Conservation (phyloP, 2,113 vertebrate genomes). For the Phaethornis superciliosus region DNA sequence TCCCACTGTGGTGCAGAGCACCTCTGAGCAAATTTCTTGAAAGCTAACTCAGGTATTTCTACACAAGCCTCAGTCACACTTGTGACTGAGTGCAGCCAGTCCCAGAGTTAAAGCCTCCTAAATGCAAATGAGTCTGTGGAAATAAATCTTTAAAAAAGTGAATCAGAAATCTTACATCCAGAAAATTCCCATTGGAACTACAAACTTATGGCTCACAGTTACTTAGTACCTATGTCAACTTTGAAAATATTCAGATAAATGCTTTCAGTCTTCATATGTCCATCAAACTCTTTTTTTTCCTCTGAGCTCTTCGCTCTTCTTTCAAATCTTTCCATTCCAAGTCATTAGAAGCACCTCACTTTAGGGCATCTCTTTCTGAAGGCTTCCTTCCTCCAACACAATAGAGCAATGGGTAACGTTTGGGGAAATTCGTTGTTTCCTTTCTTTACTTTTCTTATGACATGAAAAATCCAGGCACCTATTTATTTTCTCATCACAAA, state of each 20-base stretch:
- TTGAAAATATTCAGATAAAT: not conserved
- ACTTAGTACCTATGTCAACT: not conserved
- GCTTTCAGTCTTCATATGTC: not conserved
- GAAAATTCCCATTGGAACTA: not conserved
- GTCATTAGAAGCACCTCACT: not conserved
- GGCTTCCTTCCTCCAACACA: not conserved
- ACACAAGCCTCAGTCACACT: not conserved
- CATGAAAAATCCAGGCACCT: not conserved
- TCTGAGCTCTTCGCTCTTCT: not conserved
- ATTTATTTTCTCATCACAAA: not conserved
- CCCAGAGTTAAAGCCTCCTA: not conserved
- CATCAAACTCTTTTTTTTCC: not conserved
- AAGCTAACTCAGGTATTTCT: not conserved
- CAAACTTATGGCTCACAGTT: not conserved
- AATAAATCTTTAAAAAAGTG: not conserved
- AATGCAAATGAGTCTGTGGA: not conserved
- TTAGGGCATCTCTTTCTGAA: not conserved
- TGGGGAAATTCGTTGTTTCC: not conserved
- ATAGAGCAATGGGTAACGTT: not conserved
- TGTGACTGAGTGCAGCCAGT: not conserved
- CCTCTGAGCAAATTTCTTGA: constrained; percentile 2
- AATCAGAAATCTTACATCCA: not conserved
- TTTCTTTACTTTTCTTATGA: not conserved
- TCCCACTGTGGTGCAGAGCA: not conserved
- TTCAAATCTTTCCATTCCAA: not conserved